Base-by-base conservation (phyloP, 2,888 invertebrate genomes). In the Napeogenes inachia region DNA sequence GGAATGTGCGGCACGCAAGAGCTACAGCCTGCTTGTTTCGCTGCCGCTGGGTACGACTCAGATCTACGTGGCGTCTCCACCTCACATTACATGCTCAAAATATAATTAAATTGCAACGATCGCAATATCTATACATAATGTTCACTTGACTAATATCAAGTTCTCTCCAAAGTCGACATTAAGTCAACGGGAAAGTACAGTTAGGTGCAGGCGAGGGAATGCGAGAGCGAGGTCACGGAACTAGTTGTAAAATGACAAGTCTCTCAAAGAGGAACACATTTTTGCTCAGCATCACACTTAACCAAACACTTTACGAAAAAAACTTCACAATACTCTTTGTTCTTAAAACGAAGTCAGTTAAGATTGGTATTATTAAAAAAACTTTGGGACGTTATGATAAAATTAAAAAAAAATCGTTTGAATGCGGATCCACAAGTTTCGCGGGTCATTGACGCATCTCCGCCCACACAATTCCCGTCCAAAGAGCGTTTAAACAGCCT, bases 161-260 rank as follows among this genome's bases (percentile, higher is more conserved):
- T 89, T 89, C 78, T 85, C 82, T 84, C 89, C 85, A 90, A 90
- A 89, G 87, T 88, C 84, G 75, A 84, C 79, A 87, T 89, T 85
- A 89, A 89, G 82, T 88, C 89, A 89, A 89, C 90, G 87, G 88
- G 87, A 90, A 90, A 88, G 89, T 89, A 90, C 90, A 87, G 90
- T 90, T 90, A 90, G 89, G 81, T 88, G 88, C 90, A 89, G 81
- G 87, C 90, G 87, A 86, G 88, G 89, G 90, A 89, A 90, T 89
- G 90, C 87, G 89, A 90, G 87, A 88, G 90, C 90, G 90, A 90
- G 90, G 90, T 90, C 90, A 90, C 89, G 84, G 88, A 90, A 89
- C 90, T 90, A 89, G 89, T 90, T 87, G 89, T 89, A 85, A 87
- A 74, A 87, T 89, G 87, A 89, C 89, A 87, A 84, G 84, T 82